Evolutionary conservation across 2,113 vertebrate genomes (phyloP).

Genomic region (Protomyctophum bolini): DNA sequence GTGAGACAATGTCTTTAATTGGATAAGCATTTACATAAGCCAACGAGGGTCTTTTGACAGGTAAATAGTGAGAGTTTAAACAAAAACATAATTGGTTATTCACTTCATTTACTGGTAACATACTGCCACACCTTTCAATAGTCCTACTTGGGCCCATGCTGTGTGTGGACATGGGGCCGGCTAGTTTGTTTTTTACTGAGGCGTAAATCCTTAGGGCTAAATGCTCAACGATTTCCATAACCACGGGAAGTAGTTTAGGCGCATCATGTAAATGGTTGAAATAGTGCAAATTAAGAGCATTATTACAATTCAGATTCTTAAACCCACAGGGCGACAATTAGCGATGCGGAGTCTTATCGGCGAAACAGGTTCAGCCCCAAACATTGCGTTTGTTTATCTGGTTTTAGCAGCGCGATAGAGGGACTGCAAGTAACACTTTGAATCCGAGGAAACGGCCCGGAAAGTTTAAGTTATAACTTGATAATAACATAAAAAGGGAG

Average conservation of each 20-base stretch:
- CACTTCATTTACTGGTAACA: not conserved
- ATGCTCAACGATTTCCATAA: constrained; percentile 58
- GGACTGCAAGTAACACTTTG: no score
- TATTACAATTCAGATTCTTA: constrained; percentile 76
- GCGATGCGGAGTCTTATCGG: constrained; percentile 65
- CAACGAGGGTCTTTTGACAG: constrained; percentile 17
- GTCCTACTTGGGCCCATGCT: constrained; percentile 11
- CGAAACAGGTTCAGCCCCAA: constrained; percentile 53
- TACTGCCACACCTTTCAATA: not conserved
- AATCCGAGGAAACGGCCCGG: no score
- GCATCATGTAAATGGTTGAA: constrained; percentile 71
- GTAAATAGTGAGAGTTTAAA: constrained; percentile 10
- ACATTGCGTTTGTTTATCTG: constrained; percentile 25
- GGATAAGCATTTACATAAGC: constrained; percentile 29
- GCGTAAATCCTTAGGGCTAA: constrained; percentile 22
- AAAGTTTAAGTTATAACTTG: not conserved
- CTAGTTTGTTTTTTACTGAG: constrained; percentile 13
- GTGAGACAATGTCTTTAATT: constrained; percentile 24
- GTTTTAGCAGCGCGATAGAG: no score
- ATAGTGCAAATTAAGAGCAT: constrained; percentile 79
- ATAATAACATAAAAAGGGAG: not conserved
- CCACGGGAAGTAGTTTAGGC: constrained; percentile 63
- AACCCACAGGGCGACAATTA: constrained; percentile 74
- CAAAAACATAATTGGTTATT: constrained; percentile 15
- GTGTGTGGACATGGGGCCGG: constrained; percentile 22